Percentiles rank a stretch among this genome's conserved stretches.
These are phyloP conservation scores for Muschampia plurimacula DNA, from an alignment of 2,888 invertebrate species.

Conservation along the genomic window DNA sequence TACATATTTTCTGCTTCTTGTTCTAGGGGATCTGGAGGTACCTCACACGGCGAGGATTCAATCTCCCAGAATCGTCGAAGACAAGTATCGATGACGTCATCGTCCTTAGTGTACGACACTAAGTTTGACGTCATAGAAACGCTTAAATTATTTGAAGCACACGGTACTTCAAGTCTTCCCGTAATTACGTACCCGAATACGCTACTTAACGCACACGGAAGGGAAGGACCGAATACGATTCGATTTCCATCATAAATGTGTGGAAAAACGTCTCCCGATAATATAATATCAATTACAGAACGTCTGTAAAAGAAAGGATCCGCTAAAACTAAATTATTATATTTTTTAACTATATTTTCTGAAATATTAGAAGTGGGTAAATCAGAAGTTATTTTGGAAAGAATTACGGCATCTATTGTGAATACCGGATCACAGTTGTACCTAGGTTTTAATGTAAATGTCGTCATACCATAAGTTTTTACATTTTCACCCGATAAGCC, in stretches of 20 bases:
- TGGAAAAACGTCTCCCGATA: slow-evolving; percentile 8
- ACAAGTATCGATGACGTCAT: slow-evolving; percentile 6
- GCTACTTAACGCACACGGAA: neutral
- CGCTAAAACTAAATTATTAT: slow-evolving; percentile 4
- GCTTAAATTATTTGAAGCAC: neutral
- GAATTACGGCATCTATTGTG: slow-evolving; percentile 6
- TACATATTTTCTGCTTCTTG: neutral
- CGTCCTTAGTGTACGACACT: slow-evolving; percentile 1
- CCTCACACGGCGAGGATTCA: slow-evolving; percentile 1
- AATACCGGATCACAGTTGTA: neutral
- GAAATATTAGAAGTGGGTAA: slow-evolving; percentile 1
- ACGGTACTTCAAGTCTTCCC: slow-evolving; percentile 4
- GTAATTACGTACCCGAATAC: slow-evolving; percentile 1
- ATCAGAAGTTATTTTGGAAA: slow-evolving; percentile 1
- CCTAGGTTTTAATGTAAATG: neutral
- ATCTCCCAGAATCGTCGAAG: slow-evolving; percentile 4
- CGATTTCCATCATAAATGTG: slow-evolving; percentile 3
- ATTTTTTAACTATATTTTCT: neutral
- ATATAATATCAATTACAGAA: neutral
- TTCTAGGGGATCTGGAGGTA: neutral
- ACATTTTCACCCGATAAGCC: slow-evolving; percentile 11
- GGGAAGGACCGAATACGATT: neutral
- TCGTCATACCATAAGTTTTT: neutral
- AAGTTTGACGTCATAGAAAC: slow-evolving; percentile 3
- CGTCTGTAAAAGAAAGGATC: slow-evolving; percentile 6